Evolutionary conservation across 1,140 invertebrate species (phyloP).

Genomic region (Ephestia elutella): DNA sequence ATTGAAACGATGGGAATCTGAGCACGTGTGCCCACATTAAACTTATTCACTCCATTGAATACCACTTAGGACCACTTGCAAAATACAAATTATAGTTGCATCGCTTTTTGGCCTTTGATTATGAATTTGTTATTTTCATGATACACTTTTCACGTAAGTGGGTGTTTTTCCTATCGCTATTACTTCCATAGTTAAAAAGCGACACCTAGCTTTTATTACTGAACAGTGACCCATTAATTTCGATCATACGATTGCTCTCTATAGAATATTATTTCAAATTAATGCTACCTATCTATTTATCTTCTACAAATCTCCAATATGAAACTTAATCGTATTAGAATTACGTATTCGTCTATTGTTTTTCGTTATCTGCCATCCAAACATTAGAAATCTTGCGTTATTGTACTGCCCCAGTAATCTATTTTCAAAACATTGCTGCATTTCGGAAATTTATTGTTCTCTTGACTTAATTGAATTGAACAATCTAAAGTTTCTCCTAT

Average conservation of each 20-base stretch:
- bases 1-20: slow-evolving; percentile 50
- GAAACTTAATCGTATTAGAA: background rate
- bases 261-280: too few relatives aligned
- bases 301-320: background rate
- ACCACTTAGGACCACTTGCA: slow-evolving; percentile 32
- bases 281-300: too few relatives aligned
- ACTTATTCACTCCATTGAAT: slow-evolving; percentile 42
- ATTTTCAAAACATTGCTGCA: background rate
- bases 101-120: slow-evolving; percentile 37
- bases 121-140: slow-evolving; percentile 31
- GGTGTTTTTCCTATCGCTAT: slow-evolving; percentile 1
- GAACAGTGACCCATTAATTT: background rate
- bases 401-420: background rate
- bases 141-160: slow-evolving; percentile 22
- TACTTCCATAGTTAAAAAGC: background rate
- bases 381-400: background rate
- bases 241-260: too few relatives aligned
- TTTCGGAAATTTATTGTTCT: background rate
- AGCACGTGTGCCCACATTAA: slow-evolving; percentile 49
- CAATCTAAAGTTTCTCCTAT: too few relatives aligned
- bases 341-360: background rate
- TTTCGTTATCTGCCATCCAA: background rate
- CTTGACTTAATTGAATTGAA: background rate
- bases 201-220: slow-evolving; percentile 3
- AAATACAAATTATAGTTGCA: slow-evolving; percentile 44